A percentile compares a stretch with the other conserved stretches of the same genome.
phyloP scores from a whole-genome alignment of 2,113 vertebrate genomes.

The Peucedramus taeniatus region DNA sequence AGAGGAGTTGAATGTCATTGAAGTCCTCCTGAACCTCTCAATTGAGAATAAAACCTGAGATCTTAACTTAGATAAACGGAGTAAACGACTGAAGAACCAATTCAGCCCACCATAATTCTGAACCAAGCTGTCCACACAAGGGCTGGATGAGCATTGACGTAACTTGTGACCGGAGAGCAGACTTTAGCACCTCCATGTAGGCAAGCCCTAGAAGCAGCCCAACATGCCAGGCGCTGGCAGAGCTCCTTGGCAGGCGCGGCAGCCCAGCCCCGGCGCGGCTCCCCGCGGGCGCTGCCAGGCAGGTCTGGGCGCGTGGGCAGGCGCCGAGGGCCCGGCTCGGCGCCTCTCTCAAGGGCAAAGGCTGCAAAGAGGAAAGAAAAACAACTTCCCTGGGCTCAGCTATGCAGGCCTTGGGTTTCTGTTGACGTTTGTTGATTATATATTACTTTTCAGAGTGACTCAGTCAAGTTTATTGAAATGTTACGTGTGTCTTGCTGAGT shows the following conservation, averaged over 20 bases:
- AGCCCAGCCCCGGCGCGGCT: not conserved
- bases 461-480: not conserved
- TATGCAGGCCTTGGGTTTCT: not conserved
- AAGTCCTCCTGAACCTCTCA: not conserved
- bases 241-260: not conserved
- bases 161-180: fast-evolving
- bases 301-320: fast-evolving
- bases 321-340: fast-evolving
- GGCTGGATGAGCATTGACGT: not conserved
- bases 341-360: not conserved
- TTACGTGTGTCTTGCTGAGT: not conserved
- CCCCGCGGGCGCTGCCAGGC: fast-evolving
- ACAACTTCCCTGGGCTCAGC: not conserved
- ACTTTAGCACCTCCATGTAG: not conserved
- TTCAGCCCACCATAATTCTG: not conserved
- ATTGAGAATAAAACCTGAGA: not conserved
- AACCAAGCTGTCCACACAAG: not conserved
- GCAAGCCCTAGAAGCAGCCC: not conserved
- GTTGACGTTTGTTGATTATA: not conserved
- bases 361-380: not conserved
- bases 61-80: not conserved
- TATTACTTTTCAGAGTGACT: not conserved
- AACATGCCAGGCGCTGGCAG: fast-evolving
- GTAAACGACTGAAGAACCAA: not conserved
- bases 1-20: not conserved